Evolutionary conservation across 2,888 invertebrate species (phyloP), one percentile per base, ranked within the genome.

Genomic region (Scelioninae gen. 2): DNA sequence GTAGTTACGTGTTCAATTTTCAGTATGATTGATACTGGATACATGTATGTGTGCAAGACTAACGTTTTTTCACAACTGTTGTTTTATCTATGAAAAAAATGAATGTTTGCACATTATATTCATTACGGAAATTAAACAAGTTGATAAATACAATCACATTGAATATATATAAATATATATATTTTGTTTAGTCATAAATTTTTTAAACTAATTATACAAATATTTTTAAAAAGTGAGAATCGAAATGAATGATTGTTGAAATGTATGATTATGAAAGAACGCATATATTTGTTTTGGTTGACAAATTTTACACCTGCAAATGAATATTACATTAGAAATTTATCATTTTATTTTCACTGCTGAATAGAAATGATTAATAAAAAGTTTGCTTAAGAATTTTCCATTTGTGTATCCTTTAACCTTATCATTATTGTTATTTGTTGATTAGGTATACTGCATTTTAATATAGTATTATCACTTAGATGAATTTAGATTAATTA

Each of bases 251-350:
- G 39, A 39, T 11, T 41, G 61, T 61, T 50, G 11, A 16, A 41
- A 60, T 31, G 41, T 25, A n/a, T 28, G 41, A 2, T 6, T 28
- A 31, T 10, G 61, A 39, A 39, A 18, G 16, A 41, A 43, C 9
- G 35, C 35, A 11, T 11, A 37, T 57, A 65, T 57, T 57, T 57
- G 48, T 65, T 57, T 65, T 65, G 33, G 57, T 65, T 55, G 53
- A 28, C 41, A 55, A 19, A 65, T 65, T 65, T 57, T 57, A 55
- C 65, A 65, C 18, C 48, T 57, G 35, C 63, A 13, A 33, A 31
- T 48, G 11, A 48, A 39, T 25, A 48, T 57, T 37, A 18, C 25
- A 31, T 16, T 4, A 48, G 28, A 41, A 46, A 37, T 46, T 39
- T 16, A 25, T 37, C 10, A 18, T 31, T 61, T 41, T 50, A 5